These are phyloP conservation scores for Passer montanus DNA, from an alignment of 2,113 vertebrate species.

Conservation along the genomic window DNA sequence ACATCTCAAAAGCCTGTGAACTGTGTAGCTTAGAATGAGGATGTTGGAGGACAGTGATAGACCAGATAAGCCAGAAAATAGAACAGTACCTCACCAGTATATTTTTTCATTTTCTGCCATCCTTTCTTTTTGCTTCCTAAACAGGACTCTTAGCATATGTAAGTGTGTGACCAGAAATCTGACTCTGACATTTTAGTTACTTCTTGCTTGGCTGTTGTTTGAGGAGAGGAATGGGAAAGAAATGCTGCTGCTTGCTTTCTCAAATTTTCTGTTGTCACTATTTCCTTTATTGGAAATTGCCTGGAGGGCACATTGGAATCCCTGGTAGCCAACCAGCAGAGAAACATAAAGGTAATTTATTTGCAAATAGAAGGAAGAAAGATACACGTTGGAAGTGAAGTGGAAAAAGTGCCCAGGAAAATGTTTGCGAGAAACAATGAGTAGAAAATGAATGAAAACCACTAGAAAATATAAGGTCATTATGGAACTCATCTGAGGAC, in stretches of 20 bases:
- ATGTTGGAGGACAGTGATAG: not conserved
- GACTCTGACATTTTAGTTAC: not conserved
- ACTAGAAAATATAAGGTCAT: not conserved
- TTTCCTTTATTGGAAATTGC: not conserved
- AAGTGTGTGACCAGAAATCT: not conserved
- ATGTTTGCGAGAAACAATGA: not conserved
- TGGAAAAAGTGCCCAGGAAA: not conserved
- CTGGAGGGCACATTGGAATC: not conserved
- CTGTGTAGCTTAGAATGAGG: not conserved
- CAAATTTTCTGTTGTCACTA: not conserved
- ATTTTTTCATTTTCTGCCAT: not conserved
- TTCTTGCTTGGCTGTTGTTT: not conserved
- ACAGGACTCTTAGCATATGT: not conserved
- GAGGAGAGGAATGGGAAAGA: not conserved
- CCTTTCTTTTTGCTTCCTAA: not conserved
- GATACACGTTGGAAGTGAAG: not conserved
- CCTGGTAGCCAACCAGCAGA: not conserved
- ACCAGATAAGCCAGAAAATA: not conserved
- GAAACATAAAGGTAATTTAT: not conserved
- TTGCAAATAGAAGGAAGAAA: not conserved
- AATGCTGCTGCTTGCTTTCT: not conserved
- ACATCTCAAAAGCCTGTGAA: not conserved
- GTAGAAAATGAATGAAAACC: not conserved
- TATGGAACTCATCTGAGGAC: not conserved
- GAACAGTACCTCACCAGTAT: not conserved